Evolutionary conservation across 2,113 vertebrate genomes (phyloP), one percentile per base, ranked within the genome.

Genomic region (Uropsilus gracilis): DNA sequence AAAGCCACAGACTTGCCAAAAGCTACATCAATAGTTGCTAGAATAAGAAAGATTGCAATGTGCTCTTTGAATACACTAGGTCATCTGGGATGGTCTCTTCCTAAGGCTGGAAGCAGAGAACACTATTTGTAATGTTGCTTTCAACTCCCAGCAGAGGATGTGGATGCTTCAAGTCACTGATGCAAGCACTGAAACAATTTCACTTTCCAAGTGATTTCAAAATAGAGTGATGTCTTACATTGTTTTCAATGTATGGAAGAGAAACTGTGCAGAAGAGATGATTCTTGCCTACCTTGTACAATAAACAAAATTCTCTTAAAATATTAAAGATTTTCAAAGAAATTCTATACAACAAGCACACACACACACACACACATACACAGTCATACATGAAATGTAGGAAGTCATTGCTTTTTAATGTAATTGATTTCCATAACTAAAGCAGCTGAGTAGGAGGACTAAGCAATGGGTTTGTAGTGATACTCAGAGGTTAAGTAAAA

Each of bases 401-500:
- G 8, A 59, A 66, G 73, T 24, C 63, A 77, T 39, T 78, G 3
- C 50, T 80, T 94, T 46, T 85, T 32, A 84, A 76, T 48, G 39
- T 20, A 76, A 50, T 30, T 37, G 46, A 75, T 71, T 48, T 73
- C 71, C 8, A 71, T 53, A 75, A 69, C 34, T 22, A 91, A 94
- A 89, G 37, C 50, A 80, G 28, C 26, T 12, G 32, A 95, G n/a
- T 76, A 81, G 53, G 42, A 96, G 81, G 64, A 89, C 72, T 89
- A 92, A 86, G 24, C 26, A 82, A 14, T 12, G 7, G 39, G 26
- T 84, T 55, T 89, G 30, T 34, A 95, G 59, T 73, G 68, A 59
- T 93, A 48, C 20, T 61, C 66, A 76, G 73, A 96, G 34, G 48
- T 87, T 90, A 96, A 93, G 39, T 86, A 91, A 91, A 96, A 93